These are phyloP conservation scores for Chrysogorgia sp. DNA, from an alignment of 92 coral and sea anemone species.

Conservation along the genomic window DNA sequence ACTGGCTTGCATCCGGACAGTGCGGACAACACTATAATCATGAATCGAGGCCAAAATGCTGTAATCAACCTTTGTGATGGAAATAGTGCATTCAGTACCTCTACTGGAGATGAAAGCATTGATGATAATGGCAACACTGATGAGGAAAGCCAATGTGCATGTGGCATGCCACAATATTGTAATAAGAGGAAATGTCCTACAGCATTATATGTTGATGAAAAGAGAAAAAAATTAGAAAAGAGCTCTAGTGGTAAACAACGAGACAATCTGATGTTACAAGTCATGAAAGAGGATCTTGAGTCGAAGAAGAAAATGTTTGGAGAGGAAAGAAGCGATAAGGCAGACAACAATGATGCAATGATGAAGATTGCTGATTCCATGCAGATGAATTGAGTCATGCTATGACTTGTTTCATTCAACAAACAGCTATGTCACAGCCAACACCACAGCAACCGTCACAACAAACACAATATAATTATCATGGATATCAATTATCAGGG, in stretches of 20 bases:
- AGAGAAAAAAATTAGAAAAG: conserved; percentile 45
- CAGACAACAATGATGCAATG: too few relatives aligned
- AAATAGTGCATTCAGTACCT: neutral
- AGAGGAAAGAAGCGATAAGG: conserved; percentile 22
- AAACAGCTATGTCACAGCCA: neutral
- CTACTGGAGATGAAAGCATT: neutral
- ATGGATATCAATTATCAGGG: too few relatives aligned
- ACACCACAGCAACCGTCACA: neutral
- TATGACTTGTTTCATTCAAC: conserved; percentile 20
- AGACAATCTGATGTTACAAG: conserved; percentile 37
- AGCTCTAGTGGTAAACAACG: conserved; percentile 30
- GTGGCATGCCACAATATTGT: conserved; percentile 10
- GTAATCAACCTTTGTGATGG: neutral
- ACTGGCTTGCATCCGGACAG: neutral
- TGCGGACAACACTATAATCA: neutral
- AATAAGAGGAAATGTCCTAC: conserved; percentile 54
- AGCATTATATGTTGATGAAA: conserved; percentile 57
- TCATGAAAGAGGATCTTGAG: conserved; percentile 34
- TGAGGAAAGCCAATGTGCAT: conserved; percentile 1
- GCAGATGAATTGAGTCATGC: conserved; percentile 58
- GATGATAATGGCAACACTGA: neutral
- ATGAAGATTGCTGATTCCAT: conserved; percentile 59
- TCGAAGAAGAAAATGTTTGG: conserved; percentile 34
- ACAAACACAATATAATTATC: conserved; percentile 1
- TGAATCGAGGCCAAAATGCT: neutral